These are phyloP conservation scores for Bugula neritina DNA, from an alignment of 2,888 invertebrate species.

Conservation along the genomic window DNA sequence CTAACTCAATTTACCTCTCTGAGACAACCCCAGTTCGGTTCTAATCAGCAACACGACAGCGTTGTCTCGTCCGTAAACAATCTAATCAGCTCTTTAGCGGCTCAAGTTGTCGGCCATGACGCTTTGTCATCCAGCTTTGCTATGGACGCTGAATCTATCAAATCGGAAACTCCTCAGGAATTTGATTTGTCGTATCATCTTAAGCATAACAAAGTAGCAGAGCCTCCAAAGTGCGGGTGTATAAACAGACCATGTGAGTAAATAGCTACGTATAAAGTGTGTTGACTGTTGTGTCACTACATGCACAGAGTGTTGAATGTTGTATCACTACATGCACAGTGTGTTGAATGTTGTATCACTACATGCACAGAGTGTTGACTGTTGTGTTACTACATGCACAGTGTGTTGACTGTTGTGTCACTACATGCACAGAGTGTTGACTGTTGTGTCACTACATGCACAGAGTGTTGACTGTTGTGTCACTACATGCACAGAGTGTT, in stretches of 20 bases:
- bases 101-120: neutral
- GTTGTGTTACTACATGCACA: too few relatives aligned
- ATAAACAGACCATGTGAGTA: slow-evolving; percentile 15
- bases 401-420: too few relatives aligned
- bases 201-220: slow-evolving; percentile 21
- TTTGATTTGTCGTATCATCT: neutral
- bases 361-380: too few relatives aligned
- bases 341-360: too few relatives aligned
- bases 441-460: too few relatives aligned
- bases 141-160: neutral
- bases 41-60: neutral
- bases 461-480: too few relatives aligned
- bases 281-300: neutral
- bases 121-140: neutral
- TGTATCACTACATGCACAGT: too few relatives aligned
- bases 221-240: slow-evolving; percentile 19
- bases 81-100: neutral
- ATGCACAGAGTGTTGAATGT: too few relatives aligned
- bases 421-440: too few relatives aligned
- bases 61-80: neutral
- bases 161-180: neutral
- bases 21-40: neutral
- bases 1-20: neutral
- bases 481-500: too few relatives aligned
- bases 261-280: neutral